Conservation (phyloP, 2,888 invertebrate genomes). For the Toxonevra muliebris region DNA sequence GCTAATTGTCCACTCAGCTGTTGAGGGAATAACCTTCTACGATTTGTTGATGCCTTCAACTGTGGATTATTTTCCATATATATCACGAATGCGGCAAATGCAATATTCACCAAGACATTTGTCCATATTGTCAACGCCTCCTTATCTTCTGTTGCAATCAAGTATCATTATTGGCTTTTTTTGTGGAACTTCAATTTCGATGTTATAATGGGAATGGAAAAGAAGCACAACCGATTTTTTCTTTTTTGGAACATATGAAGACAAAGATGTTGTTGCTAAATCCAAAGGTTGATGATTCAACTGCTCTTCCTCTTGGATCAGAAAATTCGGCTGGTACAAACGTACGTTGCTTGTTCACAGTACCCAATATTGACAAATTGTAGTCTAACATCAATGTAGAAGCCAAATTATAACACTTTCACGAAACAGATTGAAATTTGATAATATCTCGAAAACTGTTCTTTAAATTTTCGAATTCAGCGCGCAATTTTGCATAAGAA, state of each 20-base stretch:
- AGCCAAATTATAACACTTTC: no score
- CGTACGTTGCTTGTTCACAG: no score
- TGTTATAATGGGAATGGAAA: conserved; percentile 29
- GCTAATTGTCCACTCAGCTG: conserved; percentile 19
- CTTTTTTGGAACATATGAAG: conserved; percentile 31
- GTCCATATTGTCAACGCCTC: conserved; percentile 34
- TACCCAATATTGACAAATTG: no score
- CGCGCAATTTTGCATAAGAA: no score
- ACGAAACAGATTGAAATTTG: no score
- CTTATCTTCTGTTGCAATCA: conserved; percentile 27
- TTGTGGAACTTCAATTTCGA: conserved; percentile 27
- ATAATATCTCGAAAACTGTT: no score
- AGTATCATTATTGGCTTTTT: conserved; percentile 25
- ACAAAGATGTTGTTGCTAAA: conserved; percentile 24
- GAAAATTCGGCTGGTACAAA: no score
- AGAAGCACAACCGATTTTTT: conserved; percentile 27
- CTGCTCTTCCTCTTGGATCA: no score
- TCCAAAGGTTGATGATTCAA: no score
- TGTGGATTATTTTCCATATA: conserved; percentile 21
- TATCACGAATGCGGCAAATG: conserved; percentile 25
- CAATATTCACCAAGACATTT: conserved; percentile 33
- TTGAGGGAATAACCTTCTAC: conserved; percentile 12
- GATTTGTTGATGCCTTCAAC: no score
- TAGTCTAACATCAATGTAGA: no score
- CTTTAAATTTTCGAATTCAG: no score